A percentile compares a stretch with the other conserved stretches of the same genome.
These are phyloP conservation scores for Anthophora plumipes DNA, from an alignment of 2,888 invertebrate genomes.

Conservation along the genomic window DNA sequence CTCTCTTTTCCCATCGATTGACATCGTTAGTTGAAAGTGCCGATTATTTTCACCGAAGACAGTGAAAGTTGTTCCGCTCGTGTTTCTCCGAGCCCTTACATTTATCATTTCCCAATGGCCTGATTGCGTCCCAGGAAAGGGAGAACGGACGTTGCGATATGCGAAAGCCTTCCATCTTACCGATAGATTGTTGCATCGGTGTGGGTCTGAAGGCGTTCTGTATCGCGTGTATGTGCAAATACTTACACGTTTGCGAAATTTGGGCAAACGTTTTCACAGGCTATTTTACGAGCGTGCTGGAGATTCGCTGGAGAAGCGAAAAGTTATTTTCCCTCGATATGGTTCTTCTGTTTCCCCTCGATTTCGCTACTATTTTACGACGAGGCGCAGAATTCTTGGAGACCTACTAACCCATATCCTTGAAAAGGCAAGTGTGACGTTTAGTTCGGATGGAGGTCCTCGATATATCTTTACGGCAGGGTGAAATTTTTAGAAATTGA, in stretches of 20 bases:
- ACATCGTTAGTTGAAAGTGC: constrained; percentile 34
- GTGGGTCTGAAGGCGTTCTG: too few relatives aligned
- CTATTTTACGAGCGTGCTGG: not conserved
- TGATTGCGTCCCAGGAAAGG: not conserved
- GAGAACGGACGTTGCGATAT: not conserved
- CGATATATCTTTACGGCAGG: constrained; percentile 18
- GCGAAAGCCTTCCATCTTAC: not conserved
- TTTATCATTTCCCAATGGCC: too few relatives aligned
- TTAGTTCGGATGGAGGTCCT: constrained; percentile 9
- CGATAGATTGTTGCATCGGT: constrained; percentile 1
- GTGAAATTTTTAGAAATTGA: constrained; percentile 40
- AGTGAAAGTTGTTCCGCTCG: not conserved
- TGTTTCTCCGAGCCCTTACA: not conserved
- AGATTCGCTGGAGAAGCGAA: not conserved
- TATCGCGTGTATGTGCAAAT: too few relatives aligned
- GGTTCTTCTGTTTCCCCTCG: not conserved
- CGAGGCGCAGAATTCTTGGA: constrained; percentile 16
- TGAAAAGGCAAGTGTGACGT: constrained; percentile 46
- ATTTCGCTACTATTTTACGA: constrained; percentile 42
- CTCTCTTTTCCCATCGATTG: constrained; percentile 50
- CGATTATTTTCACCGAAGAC: constrained; percentile 22
- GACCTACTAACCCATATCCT: constrained; percentile 56
- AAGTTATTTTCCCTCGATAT: not conserved
- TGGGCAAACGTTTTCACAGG: constrained; percentile 7
- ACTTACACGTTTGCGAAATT: too few relatives aligned